Evolutionary conservation across 2,797 vertebrate genomes (phyloP), one percentile per base, ranked within the genome.

Genomic region (Acrocephalus scirpaceus): DNA sequence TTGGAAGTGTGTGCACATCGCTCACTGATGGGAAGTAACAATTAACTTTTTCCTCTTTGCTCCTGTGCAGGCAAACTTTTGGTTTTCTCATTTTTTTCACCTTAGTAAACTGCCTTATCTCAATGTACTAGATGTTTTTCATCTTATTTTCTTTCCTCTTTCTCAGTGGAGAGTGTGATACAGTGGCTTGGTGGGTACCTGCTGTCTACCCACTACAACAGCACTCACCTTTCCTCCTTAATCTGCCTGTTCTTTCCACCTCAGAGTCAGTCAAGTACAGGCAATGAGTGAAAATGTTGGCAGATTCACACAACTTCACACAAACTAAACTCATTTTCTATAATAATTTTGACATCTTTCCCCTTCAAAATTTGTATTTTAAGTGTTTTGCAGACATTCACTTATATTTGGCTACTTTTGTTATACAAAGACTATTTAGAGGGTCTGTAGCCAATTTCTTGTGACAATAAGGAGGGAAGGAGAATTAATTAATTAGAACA

Each of bases 1-100:
- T 32, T 3, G 9, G 26, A 58, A 26, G 3, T 16, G 6, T 22
- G 14, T 26, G 14, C 25, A 18, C 6, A 22, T 16, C 0, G 0
- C 21, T 44, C 18, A 27, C 17, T 2, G 3, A 44, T 22, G 32
- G 17, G 27, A 74, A 58, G 4, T 9, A 48, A 48, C 26, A 11
- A 30, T 66, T 32, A 36, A 16, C 38, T 26, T 74, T 84, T 50
- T 15, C 21, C 11, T 8, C 32, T 50, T 73, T 66, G 21, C 7
- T 74, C 9, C 32, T 12, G 4, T 27, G 36, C 22, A 36, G 21
- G 8, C 11, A 44, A 66, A 26, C 2, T 26, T 65, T 40, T 20
- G 12, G 15, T 30, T 48, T 42, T 48, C 2, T 64, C 23, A 1
- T 30, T 65, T 56, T 44, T 81, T 57, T 20, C 7, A 17, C 16